phyloP scores from a whole-genome alignment of 2,113 vertebrate species.

The Sialia sialis region DNA sequence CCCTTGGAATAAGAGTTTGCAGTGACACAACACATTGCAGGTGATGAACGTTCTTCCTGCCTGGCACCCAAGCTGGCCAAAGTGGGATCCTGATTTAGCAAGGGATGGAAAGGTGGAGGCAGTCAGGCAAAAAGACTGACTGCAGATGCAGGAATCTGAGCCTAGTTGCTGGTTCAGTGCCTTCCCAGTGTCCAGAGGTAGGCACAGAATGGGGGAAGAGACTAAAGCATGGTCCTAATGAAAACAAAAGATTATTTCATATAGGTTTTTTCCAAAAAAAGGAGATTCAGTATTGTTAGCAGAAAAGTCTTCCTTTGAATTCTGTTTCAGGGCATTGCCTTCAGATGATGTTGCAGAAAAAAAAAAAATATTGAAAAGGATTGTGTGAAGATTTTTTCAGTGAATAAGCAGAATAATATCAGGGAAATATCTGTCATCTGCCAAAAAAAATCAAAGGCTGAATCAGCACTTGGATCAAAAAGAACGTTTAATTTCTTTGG shows the following conservation, averaged over 20 bases:
- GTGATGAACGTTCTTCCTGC: accelerated
- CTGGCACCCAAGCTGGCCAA: not conserved
- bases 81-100: not conserved
- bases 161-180: not conserved
- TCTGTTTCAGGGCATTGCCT: not conserved
- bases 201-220: not conserved
- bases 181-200: not conserved
- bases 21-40: accelerated
- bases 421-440: not conserved
- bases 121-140: not conserved
- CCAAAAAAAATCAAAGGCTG: not conserved
- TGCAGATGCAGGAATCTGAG: not conserved
- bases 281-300: not conserved
- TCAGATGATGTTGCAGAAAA: not conserved
- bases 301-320: not conserved
- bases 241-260: not conserved
- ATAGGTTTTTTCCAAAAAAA: not conserved
- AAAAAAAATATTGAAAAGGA: not conserved
- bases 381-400: not conserved
- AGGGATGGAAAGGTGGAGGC: not conserved
- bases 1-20: not conserved
- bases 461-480: not conserved
- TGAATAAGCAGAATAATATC: not conserved
- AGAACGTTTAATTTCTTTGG: not conserved
- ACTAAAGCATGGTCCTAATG: not conserved